Evolutionary conservation across 2,888 invertebrate genomes (phyloP), one percentile per base, ranked within the genome.

Genomic region (Dryocosmus kuriphilus): DNA sequence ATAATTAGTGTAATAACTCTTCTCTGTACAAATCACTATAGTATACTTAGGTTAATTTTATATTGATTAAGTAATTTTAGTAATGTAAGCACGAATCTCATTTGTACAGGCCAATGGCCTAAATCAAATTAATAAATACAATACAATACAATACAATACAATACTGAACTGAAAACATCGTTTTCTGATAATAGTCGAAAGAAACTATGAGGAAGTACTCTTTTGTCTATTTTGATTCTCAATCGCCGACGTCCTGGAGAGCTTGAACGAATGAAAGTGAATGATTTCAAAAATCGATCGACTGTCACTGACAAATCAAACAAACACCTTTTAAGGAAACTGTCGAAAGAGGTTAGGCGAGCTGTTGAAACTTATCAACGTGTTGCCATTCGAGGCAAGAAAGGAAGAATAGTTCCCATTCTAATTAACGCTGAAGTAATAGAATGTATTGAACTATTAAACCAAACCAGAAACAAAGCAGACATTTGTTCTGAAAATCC

Each of bases 371-470:
- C 74, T 41, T 79, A 79, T 30, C 27, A 51, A 16, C 41, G 82
- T 19, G 76, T 83, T 55, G 30, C 71, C 32, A 81, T 82, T 32
- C 79, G 82, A 57, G 79, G 80, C 0, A 80, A 82, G 61, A 67
- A 77, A 75, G n/a, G n/a, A n/a, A n/a, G n/a, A 16, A 83, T 77
- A 38, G 79, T 81, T 22, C 78, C 80, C 27, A 71, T 81, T 2
- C 74, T 85, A 9, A 75, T 83, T 61, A 60, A 77, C 5, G 75
- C 19, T 6, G 79, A 82, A 19, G 77, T 80, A 27, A 11, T 77
- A 6, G 19, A 81, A 8, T 80, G 63, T 24, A 74, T 77, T 51
- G 27, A 73, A 35, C 14, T 80, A 22, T 30, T 80, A 55, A 24
- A 74, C 3, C 30, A 75, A 24, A 24, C 57, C 62, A 38, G 78